Evolutionary conservation across 2,888 invertebrate genomes (phyloP), one percentile per base, ranked within the genome.

Genomic region (Diabrotica balteata): DNA sequence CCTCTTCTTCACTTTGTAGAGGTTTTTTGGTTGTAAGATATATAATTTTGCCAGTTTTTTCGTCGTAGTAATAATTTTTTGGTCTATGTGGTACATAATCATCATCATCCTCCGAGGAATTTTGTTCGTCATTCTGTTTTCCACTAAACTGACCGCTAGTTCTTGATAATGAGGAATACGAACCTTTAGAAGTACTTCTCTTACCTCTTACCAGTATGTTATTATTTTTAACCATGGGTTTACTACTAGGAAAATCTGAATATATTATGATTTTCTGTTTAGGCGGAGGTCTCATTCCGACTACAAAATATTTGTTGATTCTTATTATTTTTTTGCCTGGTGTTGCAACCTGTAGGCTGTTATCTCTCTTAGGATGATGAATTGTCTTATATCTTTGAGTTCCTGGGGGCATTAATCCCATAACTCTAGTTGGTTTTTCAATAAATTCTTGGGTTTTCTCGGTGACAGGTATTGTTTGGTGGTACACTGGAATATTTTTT

Each of bases 21-120:
- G 74, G 68, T 46, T 67, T 72, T 47, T 79, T 77, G 57, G 81
- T 79, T 60, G 83, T 78, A 62, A 81, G 79, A 63, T 84, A 84
- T 49, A 84, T 74, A 46, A 84, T 84, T 69, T 76, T 76, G 4
- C 79, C 79, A 10, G 78, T 80, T 73, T 81, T 79, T 57, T 80
- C 82, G 66, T 84, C 84, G 70, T 83, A 84, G 68, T 82, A 80
- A 67, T 79, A 84, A 71, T 81, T 83, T 66, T 76, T 80, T 7
- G 80, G 78, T 66, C 84, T 72, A 63, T 83, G 81, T 2, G 84
- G 84, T 7, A 82, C 78, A 58, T 84, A 84, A 71, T 84, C 84
- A 67, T 84, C 84, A 45, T 76, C 78, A 8, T 79, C 80, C 17
- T 80, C 81, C 17, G 72, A 72, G 17, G 32, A 54, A 11, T 65